These are phyloP conservation scores for Protobothrops flavoviridis DNA, from an alignment of 2,113 vertebrate species.

Conservation along the genomic window DNA sequence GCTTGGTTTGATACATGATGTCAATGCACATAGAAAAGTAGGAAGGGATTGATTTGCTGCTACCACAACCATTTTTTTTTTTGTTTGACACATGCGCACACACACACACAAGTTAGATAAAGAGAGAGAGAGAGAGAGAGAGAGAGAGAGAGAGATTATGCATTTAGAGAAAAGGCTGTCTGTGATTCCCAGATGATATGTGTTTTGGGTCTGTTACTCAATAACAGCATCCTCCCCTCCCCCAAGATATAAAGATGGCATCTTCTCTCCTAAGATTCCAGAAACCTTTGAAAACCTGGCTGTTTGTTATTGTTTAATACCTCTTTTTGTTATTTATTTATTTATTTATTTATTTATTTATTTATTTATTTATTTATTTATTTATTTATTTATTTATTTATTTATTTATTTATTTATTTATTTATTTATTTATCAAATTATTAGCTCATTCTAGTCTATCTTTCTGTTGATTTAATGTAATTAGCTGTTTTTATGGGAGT, in stretches of 20 bases:
- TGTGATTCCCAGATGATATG: background rate
- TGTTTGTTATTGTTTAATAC: background rate
- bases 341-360: background rate
- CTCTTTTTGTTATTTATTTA: background rate
- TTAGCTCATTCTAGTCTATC: background rate
- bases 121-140: too few species aligned
- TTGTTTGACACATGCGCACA: background rate
- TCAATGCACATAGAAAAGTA: too few species aligned
- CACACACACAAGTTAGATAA: too few species aligned
- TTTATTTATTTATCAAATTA: background rate
- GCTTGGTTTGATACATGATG: background rate
- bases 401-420: background rate
- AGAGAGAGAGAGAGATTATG: background rate
- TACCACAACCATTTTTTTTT: background rate
- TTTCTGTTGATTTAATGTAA: background rate
- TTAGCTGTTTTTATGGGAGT: background rate
- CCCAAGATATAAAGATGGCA: background rate
- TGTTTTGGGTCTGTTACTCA: background rate
- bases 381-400: background rate
- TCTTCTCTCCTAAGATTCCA: background rate
- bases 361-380: background rate
- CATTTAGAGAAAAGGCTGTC: background rate
- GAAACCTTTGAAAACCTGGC: background rate
- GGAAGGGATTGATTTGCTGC: too few species aligned
- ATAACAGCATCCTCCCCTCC: background rate